A percentile compares a stretch with the other conserved stretches of the same genome.
phyloP scores from a whole-genome alignment of 2,888 invertebrate genomes.

The Drosophila picticornis region DNA sequence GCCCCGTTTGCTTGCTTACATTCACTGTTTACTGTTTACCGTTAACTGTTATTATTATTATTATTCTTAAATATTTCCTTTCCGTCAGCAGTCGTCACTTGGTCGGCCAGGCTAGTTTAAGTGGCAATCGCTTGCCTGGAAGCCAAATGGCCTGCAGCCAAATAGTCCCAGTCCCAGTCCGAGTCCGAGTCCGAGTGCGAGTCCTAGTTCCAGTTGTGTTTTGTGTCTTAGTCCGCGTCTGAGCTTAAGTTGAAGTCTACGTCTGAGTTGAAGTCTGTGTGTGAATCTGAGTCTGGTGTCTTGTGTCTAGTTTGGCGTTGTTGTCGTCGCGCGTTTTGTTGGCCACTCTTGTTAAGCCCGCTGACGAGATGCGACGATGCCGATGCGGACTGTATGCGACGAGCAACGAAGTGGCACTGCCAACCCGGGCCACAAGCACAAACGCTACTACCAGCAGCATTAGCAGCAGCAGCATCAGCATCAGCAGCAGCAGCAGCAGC shows the following conservation, averaged over 20 bases:
- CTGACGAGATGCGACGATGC: constrained; percentile 63
- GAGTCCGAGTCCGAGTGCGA: constrained; percentile 2
- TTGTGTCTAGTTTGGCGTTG: constrained; percentile 30
- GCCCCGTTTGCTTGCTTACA: constrained; percentile 40
- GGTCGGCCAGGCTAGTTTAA: constrained; percentile 18
- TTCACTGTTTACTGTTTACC: constrained; percentile 38
- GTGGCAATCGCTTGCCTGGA: not conserved
- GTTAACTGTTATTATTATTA: constrained; percentile 21
- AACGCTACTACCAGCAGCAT: constrained; percentile 53
- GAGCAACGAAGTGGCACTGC: constrained; percentile 81
- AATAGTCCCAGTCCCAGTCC: not conserved
- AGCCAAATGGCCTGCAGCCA: constrained; percentile 1
- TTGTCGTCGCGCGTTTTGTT: constrained; percentile 56
- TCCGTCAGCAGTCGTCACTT: constrained; percentile 25
- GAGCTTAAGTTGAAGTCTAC: not conserved
- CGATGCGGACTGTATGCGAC: constrained; percentile 73
- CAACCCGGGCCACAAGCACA: constrained; percentile 64
- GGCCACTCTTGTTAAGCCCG: constrained; percentile 41
- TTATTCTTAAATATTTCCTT: constrained; percentile 1
- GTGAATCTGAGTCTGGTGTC: constrained; percentile 7
- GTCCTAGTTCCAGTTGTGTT: constrained; percentile 3
- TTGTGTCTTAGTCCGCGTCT: constrained; percentile 14
- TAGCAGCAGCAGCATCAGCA: constrained; percentile 19
- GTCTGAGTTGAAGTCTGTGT: not conserved
- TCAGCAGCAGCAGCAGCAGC: constrained; percentile 22